A percentile compares a stretch with the other conserved stretches of the same genome.
Evolutionary conservation across 1,140 invertebrate species (phyloP).

Genomic region (Maconellicoccus hirsutus): DNA sequence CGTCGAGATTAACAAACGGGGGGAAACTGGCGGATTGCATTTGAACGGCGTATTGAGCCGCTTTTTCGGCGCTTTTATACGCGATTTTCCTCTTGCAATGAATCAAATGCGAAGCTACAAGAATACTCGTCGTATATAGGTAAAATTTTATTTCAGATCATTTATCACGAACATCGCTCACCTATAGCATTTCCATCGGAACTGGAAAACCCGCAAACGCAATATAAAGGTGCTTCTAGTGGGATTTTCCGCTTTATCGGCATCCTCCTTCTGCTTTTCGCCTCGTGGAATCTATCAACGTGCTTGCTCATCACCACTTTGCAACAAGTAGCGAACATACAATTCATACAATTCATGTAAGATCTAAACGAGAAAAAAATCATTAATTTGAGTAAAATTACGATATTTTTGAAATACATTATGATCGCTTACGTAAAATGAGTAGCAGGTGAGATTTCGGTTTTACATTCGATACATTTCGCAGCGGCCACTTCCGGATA

Average conservation of each 20-base stretch:
- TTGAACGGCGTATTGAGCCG: slow-evolving; percentile 24
- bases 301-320: neutral
- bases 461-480: neutral
- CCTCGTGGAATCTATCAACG: neutral
- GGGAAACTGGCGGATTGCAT: slow-evolving; percentile 28
- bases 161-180: no score
- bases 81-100: slow-evolving; percentile 48
- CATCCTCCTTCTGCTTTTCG: neutral
- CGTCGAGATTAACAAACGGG: slow-evolving; percentile 28
- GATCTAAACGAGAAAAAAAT: neutral
- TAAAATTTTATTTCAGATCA: no score
- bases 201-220: slow-evolving; percentile 59
- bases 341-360: neutral
- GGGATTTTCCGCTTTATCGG: slow-evolving; percentile 19
- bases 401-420: neutral
- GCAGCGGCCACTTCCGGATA: neutral
- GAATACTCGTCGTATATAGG: no score
- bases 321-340: neutral
- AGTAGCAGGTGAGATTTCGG: neutral
- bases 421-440: neutral
- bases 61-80: slow-evolving; percentile 41
- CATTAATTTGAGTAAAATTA: no score
- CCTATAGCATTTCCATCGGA: slow-evolving; percentile 46
- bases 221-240: slow-evolving; percentile 45
- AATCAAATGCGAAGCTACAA: slow-evolving; percentile 39